Base-by-base conservation (phyloP, 2,113 vertebrate species). In the Myotis brandtii region DNA sequence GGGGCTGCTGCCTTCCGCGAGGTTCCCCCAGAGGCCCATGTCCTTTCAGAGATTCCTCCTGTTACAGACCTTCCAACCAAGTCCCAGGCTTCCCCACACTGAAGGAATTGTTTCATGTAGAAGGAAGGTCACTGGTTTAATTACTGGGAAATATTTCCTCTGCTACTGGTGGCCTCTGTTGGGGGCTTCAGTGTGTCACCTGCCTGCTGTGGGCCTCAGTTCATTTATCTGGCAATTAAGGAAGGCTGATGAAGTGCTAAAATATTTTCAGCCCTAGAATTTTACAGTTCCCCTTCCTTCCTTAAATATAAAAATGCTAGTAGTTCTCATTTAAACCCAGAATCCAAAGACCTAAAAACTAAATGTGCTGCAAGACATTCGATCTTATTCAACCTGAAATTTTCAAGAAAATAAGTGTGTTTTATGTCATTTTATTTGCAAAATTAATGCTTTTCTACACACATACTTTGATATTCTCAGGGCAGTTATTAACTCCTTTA, bases 361-460 rank as follows among this genome's bases (percentile, higher is more conserved):
- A 80, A 84, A 81, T 69, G 9, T 67, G 54, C 43, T 67, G 2
- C 14, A 76, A 76, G 40, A 40, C 9, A 5, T 75, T 43, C 82
- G 25, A 77, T n/a, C 52, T 90, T 83, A 9, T 54, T 91, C 37
- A 40, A 30, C 62, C 54, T 95, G 8, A 46, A 37, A 50, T 95
- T 91, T 94, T 86, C 48, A 50, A 69, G n/a, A 54, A 18, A 54
- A 76, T 43, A 64, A 4, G 21, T 25, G 25, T 9, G 52, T 80
- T 94, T 52, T 64, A 3, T 83, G 59, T 48, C 48, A 59, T 80
- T 95, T 93, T 18, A 75, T 86, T 94, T 91, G 59, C 32, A 37
- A 92, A 92, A 34, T 32, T 73, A 37, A 12, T 91, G 6, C 18
- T 20, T 80, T 82, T 91, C 30, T 79, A 6, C 37, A 56, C 10